A percentile compares a stretch with the other conserved stretches of the same genome.
phyloP scores from a whole-genome alignment of 1,140 invertebrate genomes.

The Panulirus ornatus region DNA sequence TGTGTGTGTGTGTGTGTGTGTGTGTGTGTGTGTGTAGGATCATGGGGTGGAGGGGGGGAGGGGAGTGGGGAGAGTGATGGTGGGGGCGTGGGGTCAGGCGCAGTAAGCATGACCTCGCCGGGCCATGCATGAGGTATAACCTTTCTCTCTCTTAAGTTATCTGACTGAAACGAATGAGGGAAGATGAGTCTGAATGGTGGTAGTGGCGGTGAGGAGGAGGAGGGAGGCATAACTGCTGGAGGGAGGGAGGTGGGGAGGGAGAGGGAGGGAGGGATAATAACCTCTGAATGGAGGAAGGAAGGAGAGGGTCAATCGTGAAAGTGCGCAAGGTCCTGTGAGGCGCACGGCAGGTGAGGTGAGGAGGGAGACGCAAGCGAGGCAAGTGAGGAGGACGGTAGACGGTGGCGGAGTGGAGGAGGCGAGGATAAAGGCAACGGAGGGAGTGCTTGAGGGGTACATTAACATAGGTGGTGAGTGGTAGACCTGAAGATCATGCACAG shows the following conservation, averaged over 20 bases:
- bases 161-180: conserved; percentile 3
- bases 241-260: neutral
- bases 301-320: neutral
- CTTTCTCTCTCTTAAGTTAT: neutral
- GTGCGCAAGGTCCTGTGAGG: too few relatives aligned
- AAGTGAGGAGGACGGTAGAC: neutral
- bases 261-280: neutral
- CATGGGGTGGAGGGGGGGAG: neutral
- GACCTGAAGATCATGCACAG: neutral
- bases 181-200: neutral
- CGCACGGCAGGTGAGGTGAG: neutral
- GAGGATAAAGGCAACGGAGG: neutral
- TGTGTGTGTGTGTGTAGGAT: too few relatives aligned
- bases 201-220: neutral
- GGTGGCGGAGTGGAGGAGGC: neutral
- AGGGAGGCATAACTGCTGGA: neutral
- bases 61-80: neutral
- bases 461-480: neutral
- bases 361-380: neutral
- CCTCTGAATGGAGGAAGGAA: neutral
- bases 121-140: neutral
- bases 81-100: neutral
- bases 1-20: too few relatives aligned
- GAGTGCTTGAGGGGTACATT: neutral
- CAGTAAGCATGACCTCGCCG: conserved; percentile 7